Conservation (phyloP, 2,113 vertebrate genomes). For the Columba janthina region DNA sequence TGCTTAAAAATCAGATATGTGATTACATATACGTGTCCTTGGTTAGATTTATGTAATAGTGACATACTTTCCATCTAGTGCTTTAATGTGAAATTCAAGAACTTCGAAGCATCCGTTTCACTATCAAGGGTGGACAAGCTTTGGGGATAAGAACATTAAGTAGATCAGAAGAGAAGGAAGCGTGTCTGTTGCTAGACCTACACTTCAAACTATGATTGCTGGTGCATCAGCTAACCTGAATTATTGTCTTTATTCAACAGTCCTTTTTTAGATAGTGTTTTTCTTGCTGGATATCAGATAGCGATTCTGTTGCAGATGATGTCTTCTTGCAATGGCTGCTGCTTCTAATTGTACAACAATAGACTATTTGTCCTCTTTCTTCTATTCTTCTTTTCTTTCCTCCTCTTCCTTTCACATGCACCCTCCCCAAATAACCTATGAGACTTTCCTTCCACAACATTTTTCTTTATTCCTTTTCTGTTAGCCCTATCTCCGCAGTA, state of each 20-base stretch:
- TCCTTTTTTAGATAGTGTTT: not conserved
- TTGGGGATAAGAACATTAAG: not conserved
- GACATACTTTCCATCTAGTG: not conserved
- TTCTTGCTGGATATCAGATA: not conserved
- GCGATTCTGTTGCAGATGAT: not conserved
- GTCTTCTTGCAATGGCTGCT: not conserved
- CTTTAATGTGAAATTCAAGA: not conserved
- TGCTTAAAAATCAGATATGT: not conserved
- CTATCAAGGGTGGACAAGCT: too few species aligned
- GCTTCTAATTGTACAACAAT: not conserved
- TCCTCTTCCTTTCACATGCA: not conserved
- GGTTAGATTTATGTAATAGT: not conserved
- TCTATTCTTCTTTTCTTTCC: not conserved
- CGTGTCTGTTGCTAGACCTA: not conserved
- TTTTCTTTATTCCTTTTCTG: not conserved
- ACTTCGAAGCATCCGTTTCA: not conserved
- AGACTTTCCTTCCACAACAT: not conserved
- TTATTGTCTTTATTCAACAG: not conserved
- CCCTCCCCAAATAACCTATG: not conserved
- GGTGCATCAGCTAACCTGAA: not conserved
- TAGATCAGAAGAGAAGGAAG: not conserved
- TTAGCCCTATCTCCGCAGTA: rapidly evolving
- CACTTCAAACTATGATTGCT: not conserved
- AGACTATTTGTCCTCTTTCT: not conserved
- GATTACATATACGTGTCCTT: not conserved